Percentiles rank a stretch among this genome's conserved stretches.
Conservation (phyloP, 2,888 invertebrate genomes). For the Phengaris alcon region DNA sequence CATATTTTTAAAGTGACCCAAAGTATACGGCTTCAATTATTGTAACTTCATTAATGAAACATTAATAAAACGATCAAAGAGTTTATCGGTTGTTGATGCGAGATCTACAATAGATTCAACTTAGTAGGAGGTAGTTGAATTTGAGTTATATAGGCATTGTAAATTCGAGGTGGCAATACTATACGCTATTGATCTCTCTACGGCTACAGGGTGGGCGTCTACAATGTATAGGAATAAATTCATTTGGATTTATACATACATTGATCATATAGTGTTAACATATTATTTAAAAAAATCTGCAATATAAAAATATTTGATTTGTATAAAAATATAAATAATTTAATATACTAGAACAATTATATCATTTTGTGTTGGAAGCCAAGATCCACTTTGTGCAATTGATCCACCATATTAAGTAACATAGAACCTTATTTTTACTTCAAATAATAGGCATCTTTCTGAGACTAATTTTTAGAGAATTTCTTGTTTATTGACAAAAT, state of each 20-base stretch:
- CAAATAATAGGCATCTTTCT: too few species aligned
- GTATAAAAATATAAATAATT: slow-evolving; percentile 17
- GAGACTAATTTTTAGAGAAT: too few species aligned
- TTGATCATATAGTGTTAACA: not conserved
- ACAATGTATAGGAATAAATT: not conserved
- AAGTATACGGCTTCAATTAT: too few species aligned
- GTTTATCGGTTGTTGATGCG: not conserved
- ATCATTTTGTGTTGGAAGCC: not conserved
- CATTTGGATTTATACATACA: not conserved
- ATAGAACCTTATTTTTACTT: too few species aligned
- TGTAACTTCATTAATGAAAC: not conserved
- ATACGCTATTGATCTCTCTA: not conserved
- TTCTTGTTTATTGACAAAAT: too few species aligned
- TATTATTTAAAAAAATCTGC: not conserved
- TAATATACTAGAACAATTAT: not conserved
- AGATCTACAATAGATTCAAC: slow-evolving; percentile 26
- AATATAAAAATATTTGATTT: slow-evolving; percentile 22
- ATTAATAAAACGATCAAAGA: not conserved
- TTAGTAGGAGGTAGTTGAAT: slow-evolving; percentile 21
- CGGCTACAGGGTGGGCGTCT: not conserved
- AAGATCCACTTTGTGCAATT: not conserved
- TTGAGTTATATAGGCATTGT: slow-evolving; percentile 10
- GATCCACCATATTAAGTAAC: not conserved
- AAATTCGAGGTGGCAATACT: not conserved
- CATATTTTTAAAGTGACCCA: not conserved